Percentiles rank a stretch among this genome's conserved stretches.
These are phyloP conservation scores for Lottia scabra DNA, from an alignment of 2,888 invertebrate genomes.

Conservation along the genomic window DNA sequence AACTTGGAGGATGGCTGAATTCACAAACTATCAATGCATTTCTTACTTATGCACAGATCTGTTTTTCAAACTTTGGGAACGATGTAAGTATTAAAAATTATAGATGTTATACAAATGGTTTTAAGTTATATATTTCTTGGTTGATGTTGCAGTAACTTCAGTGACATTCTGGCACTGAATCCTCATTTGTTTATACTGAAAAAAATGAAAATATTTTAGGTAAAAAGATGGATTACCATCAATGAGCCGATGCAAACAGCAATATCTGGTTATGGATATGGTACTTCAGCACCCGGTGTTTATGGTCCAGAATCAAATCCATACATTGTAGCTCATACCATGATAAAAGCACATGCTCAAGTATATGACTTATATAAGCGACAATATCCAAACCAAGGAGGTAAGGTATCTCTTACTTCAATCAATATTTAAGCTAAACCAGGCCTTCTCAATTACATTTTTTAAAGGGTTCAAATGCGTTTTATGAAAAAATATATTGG, in stretches of 20 bases:
- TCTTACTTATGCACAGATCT: slow-evolving; percentile 63
- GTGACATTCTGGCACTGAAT: too few species aligned
- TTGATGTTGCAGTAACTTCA: too few species aligned
- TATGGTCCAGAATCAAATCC: neutral
- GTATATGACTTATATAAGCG: neutral
- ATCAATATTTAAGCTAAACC: too few species aligned
- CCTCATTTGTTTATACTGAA: too few species aligned
- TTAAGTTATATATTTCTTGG: too few species aligned
- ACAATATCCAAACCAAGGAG: neutral
- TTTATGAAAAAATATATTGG: too few species aligned
- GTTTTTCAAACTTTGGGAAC: slow-evolving; percentile 65
- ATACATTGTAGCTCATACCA: neutral
- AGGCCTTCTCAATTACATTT: too few species aligned
- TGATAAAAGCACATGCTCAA: neutral
- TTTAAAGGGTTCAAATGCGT: too few species aligned
- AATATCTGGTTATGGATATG: slow-evolving; percentile 36
- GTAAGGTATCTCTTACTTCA: neutral
- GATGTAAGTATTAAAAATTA: slow-evolving; percentile 42
- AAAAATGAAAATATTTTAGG: neutral
- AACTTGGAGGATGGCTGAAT: slow-evolving; percentile 69
- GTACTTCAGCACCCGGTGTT: neutral
- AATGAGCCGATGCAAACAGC: neutral
- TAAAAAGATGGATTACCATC: neutral
- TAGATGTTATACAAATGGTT: too few species aligned
- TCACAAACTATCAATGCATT: slow-evolving; percentile 54